phyloP scores from a whole-genome alignment of 2,797 vertebrate genomes.

The Enteromius thamalakanensis region DNA sequence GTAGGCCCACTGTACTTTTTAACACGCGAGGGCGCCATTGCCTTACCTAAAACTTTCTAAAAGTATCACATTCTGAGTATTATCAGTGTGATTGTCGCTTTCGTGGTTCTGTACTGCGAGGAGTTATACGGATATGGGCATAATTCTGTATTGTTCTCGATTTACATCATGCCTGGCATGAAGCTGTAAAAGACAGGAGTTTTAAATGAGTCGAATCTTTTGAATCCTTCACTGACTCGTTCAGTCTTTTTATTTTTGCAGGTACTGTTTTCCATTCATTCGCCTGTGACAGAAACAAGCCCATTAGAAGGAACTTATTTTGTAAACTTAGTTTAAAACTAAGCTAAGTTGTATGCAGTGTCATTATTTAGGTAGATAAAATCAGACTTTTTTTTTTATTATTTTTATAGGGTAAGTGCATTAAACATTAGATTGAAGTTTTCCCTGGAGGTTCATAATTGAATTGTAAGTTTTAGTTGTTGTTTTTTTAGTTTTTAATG shows the following conservation, averaged over 20 bases:
- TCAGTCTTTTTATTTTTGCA: neutral
- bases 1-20: neutral
- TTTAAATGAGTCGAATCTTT: neutral
- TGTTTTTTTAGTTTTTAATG: neutral
- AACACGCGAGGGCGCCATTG: conserved; percentile 12
- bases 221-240: neutral
- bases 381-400: neutral
- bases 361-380: neutral
- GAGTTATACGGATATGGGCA: neutral
- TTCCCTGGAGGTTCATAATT: neutral
- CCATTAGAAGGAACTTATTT: neutral
- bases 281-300: neutral
- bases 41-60: neutral
- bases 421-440: neutral
- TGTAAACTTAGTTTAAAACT: neutral
- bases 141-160: neutral
- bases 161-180: neutral
- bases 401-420: neutral
- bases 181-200: neutral
- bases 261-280: neutral
- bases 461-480: neutral
- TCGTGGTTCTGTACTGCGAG: neutral
- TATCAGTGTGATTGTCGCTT: neutral
- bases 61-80: neutral
- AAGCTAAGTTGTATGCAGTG: neutral